A percentile compares a stretch with the other conserved stretches of the same genome.
Evolutionary conservation across 2,888 invertebrate species (phyloP).

Genomic region (Trypoxylon attenuatum): DNA sequence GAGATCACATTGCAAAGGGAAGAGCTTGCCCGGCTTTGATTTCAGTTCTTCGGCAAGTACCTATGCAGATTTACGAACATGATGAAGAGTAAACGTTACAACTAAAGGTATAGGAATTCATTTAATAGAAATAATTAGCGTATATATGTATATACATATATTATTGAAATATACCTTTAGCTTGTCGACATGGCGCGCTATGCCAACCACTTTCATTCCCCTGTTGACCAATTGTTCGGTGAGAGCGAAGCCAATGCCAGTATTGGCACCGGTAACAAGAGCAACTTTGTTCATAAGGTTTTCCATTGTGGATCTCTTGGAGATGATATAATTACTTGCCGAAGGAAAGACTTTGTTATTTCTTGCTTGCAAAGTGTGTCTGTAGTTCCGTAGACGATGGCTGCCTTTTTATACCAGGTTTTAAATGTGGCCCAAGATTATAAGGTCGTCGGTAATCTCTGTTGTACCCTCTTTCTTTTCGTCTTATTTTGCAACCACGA

Average conservation of each 20-base stretch:
- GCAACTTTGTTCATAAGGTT: conserved; percentile 74
- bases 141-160: background rate
- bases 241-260: conserved; percentile 74
- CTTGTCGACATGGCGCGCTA: conserved; percentile 68
- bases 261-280: conserved; percentile 75
- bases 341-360: background rate
- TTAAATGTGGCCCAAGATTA: conserved; percentile 47
- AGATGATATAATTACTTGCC: background rate
- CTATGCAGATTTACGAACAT: too few species aligned
- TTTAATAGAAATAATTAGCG: background rate
- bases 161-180: conserved; percentile 57
- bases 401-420: conserved; percentile 40
- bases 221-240: conserved; percentile 69
- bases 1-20: conserved; percentile 76
- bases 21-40: conserved; percentile 63
- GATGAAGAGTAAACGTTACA: background rate
- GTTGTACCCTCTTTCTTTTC: too few species aligned
- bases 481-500: conserved; percentile 8
- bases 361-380: conserved; percentile 9
- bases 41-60: conserved; percentile 51
- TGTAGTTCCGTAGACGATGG: conserved; percentile 12
- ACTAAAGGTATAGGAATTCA: background rate
- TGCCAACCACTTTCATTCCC: conserved; percentile 74
- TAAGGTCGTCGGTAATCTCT: conserved; percentile 41
- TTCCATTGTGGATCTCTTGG: conserved; percentile 60